Evolutionary conservation across 2,888 invertebrate genomes (phyloP), one percentile per base, ranked within the genome.

Genomic region (Coelogynopora nodosa): DNA sequence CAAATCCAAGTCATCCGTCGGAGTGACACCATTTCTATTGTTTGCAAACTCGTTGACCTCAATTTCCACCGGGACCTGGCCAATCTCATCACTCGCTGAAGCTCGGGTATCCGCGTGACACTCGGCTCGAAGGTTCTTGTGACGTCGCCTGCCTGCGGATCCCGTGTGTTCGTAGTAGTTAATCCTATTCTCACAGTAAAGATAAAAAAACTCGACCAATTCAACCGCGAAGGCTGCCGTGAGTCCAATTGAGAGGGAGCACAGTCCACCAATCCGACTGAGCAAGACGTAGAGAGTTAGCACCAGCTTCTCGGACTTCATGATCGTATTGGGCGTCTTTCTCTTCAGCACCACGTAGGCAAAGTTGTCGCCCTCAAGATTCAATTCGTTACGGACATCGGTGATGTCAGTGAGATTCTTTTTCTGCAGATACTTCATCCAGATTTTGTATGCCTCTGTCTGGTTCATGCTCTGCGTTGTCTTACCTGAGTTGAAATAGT

Each of bases 261-360:
- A 84, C n/a, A 84, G 49, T 26, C 84, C 84, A 13, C 84, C 84
- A n/a, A 84, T 84, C 23, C 84, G 67, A 84, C 84, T 84, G 27
- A 84, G 28, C 26, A 84, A n/a, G 49, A 84, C 84, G n/a, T 31
- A 13, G 31, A 84, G 31, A 49, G 31, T 84, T 0, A 84, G 28
- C 2, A 84, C 49, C 49, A 49, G 27, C 84, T 84, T 84, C 49
- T 84, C 84, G 5, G 2, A 23, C 31, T 67, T 84, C 2, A 27
- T 31, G 27, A 49, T 84, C 1, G 49, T n/a, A 84, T 27, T 31
- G 23, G 84, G 26, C 27, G 31, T 84, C n/a, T 84, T 84, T n/a
- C 27, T 84, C 31, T 84, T 84, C 27, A 84, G 26, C 5, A 84
- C 84, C n/a, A 84, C 84, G 31, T 84, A 84, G 23, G 84, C 84